These are phyloP conservation scores for Tapirus indicus DNA, from an alignment of 2,797 vertebrate species.

Conservation along the genomic window DNA sequence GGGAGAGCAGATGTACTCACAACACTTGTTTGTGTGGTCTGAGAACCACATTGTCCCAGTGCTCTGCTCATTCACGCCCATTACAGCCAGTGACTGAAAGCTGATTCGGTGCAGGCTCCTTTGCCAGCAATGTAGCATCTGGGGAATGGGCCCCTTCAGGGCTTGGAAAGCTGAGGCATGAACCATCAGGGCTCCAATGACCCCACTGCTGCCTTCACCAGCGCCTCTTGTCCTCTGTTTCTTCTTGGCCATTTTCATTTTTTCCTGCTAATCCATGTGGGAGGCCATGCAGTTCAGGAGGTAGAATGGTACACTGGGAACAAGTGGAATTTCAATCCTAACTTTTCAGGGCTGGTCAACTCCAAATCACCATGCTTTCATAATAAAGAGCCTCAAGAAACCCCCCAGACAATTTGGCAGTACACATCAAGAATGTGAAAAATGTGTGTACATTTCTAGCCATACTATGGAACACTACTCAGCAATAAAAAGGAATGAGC, in stretches of 20 bases:
- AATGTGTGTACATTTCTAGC: not conserved
- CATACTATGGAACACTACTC: not conserved
- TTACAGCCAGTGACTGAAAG: not conserved
- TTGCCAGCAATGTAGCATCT: not conserved
- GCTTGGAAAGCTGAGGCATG: fast-evolving
- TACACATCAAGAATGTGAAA: not conserved
- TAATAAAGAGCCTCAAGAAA: not conserved
- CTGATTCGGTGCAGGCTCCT: no score
- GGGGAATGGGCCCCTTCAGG: not conserved
- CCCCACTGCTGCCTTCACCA: not conserved
- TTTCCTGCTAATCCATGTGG: not conserved
- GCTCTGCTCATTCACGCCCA: not conserved
- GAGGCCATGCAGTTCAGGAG: not conserved
- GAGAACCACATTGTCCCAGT: not conserved
- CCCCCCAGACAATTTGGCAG: not conserved
- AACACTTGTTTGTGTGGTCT: not conserved
- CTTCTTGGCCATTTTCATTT: not conserved
- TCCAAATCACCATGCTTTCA: not conserved
- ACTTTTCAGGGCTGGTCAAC: not conserved
- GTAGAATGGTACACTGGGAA: not conserved
- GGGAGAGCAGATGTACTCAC: no score
- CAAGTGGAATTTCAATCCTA: not conserved
- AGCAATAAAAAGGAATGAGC: not conserved
- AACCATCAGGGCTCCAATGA: not conserved
- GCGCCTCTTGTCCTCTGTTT: not conserved